These are phyloP conservation scores for Drosophila sulfurigaster DNA, from an alignment of 1,140 invertebrate genomes.

Conservation along the genomic window DNA sequence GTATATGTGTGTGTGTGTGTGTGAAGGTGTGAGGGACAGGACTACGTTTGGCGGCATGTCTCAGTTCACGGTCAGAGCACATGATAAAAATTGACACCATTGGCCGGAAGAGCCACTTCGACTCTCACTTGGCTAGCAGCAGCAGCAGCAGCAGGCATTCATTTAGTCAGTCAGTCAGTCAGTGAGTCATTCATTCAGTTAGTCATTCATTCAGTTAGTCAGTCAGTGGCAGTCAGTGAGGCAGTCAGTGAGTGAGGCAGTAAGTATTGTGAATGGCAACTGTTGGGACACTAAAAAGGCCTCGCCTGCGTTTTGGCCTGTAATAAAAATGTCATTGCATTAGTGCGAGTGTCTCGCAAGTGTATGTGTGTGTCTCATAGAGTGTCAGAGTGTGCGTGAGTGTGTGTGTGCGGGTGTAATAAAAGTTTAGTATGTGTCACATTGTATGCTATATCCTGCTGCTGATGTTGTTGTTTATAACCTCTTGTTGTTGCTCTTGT, in stretches of 20 bases:
- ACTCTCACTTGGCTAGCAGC: constrained; percentile 4
- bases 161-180: constrained; percentile 16
- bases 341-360: constrained; percentile 56
- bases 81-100: constrained; percentile 81
- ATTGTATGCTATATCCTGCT: constrained; percentile 57
- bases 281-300: constrained; percentile 59
- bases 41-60: constrained; percentile 39
- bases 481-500: constrained; percentile 13
- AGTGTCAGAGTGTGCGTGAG: constrained; percentile 32
- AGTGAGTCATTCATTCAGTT: constrained; percentile 16
- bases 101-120: constrained; percentile 9
- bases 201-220: constrained; percentile 14
- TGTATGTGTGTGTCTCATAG: constrained; percentile 33
- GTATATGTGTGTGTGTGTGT: neutral
- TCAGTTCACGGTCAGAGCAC: constrained; percentile 65
- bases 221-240: neutral
- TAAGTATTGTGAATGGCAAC: constrained; percentile 23
- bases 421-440: constrained; percentile 82
- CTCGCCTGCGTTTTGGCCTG: constrained; percentile 61
- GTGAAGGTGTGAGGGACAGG: neutral
- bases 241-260: no score
- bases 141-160: neutral
- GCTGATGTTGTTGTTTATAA: constrained; percentile 27
- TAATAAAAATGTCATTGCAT: constrained; percentile 82
- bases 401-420: constrained; percentile 58